Percentiles rank a stretch among this genome's conserved stretches.
Evolutionary conservation across 2,888 invertebrate genomes (phyloP).

Genomic region (Proisotoma minuta): DNA sequence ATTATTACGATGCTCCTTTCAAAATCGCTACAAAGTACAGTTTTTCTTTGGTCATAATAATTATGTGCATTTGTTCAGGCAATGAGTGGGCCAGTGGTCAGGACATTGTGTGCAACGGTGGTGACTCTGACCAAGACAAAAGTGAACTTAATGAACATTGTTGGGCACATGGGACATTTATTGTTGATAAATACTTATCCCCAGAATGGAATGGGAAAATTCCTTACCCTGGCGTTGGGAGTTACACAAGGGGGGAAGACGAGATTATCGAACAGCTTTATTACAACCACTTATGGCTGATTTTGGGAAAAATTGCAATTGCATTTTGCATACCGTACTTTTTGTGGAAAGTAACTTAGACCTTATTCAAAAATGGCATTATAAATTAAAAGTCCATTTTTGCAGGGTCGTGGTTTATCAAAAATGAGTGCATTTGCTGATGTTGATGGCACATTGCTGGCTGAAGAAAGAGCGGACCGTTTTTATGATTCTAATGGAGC

Average conservation of each 20-base stretch:
- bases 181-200: background rate
- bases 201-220: background rate
- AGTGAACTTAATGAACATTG: background rate
- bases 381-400: background rate
- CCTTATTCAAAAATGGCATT: background rate
- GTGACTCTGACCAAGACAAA: background rate
- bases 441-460: background rate
- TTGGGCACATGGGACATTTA: background rate
- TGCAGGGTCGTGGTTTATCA: too few relatives aligned
- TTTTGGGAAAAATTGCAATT: background rate
- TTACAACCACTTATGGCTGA: background rate
- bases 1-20: background rate
- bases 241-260: background rate
- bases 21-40: background rate
- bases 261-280: background rate
- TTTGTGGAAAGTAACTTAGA: background rate
- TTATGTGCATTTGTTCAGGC: background rate
- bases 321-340: background rate
- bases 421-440: background rate
- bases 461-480: background rate
- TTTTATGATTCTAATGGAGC: background rate
- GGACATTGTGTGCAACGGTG: background rate
- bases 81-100: background rate
- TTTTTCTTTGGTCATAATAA: background rate
- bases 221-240: background rate